A percentile compares a stretch with the other conserved stretches of the same genome.
Conservation (phyloP, 2,888 invertebrate genomes). For the Eristalinus aeneus region DNA sequence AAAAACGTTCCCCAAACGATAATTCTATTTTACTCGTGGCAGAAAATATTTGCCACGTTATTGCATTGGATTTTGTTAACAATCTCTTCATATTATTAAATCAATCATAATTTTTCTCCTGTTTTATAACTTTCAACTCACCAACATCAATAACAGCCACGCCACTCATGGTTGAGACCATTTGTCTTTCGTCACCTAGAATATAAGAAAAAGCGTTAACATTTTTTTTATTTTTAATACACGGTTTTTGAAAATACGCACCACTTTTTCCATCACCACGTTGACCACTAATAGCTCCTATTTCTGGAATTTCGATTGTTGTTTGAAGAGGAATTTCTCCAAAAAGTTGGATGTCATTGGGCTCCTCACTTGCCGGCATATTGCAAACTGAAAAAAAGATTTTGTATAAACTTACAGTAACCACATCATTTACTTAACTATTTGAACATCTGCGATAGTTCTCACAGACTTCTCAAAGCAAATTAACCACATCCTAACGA, state of each 20-base stretch:
- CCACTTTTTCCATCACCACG: constrained; percentile 31
- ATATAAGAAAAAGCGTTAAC: neutral
- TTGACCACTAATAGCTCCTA: constrained; percentile 7
- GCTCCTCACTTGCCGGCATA: constrained; percentile 39
- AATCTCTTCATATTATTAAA: no score
- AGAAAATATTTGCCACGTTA: no score
- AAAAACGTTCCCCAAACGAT: no score
- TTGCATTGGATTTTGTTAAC: no score
- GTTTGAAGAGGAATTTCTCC: constrained; percentile 45
- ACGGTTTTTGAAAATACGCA: constrained; percentile 1
- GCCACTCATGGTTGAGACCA: neutral
- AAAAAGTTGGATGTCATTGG: constrained; percentile 26
- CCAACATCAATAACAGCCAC: constrained; percentile 60
- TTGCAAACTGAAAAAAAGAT: constrained; percentile 19
- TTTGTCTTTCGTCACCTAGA: constrained; percentile 23
- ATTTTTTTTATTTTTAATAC: neutral
- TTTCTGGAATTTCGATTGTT: constrained; percentile 39
- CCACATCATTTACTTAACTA: neutral
- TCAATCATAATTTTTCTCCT: no score
- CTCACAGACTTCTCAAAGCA: neutral
- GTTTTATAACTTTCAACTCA: no score
- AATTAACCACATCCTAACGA: neutral
- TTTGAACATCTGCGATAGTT: neutral
- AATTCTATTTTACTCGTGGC: no score
- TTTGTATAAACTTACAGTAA: neutral